Percentiles rank a stretch among this genome's conserved stretches.
Conservation (phyloP, 2,888 invertebrate species). For the Copidosoma aretas region DNA sequence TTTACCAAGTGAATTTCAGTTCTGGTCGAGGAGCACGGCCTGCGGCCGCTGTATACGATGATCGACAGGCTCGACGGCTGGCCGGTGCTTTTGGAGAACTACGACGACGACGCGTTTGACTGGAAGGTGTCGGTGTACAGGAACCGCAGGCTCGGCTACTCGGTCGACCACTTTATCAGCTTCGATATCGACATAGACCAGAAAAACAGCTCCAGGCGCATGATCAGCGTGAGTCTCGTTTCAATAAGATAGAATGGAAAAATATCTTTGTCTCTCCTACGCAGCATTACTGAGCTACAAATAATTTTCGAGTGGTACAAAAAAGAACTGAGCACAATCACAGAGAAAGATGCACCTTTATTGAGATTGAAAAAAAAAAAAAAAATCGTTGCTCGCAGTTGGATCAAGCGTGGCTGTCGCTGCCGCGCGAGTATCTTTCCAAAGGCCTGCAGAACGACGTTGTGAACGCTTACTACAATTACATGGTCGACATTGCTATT, state of each 20-base stretch:
- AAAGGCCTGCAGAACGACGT: slow-evolving; percentile 81
- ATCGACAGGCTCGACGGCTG: slow-evolving; percentile 82
- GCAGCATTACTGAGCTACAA: neutral
- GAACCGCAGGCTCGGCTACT: slow-evolving; percentile 79
- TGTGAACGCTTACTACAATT: slow-evolving; percentile 80
- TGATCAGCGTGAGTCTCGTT: slow-evolving; percentile 78
- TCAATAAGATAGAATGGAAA: neutral
- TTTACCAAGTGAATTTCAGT: slow-evolving; percentile 63
- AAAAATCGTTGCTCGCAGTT: slow-evolving; percentile 65
- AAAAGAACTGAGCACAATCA: neutral
- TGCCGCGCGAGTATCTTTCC: slow-evolving; percentile 82
- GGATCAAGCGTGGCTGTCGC: slow-evolving; percentile 82
- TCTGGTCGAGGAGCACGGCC: slow-evolving; percentile 77
- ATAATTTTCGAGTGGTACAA: neutral
- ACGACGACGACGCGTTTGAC: slow-evolving; percentile 74
- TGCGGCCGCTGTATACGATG: slow-evolving; percentile 73
- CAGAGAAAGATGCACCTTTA: neutral
- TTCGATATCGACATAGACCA: slow-evolving; percentile 86
- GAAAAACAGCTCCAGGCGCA: slow-evolving; percentile 80
- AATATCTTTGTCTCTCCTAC: neutral
- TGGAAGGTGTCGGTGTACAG: slow-evolving; percentile 82
- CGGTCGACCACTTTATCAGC: slow-evolving; percentile 85
- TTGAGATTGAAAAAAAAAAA: neutral
- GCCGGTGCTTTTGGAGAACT: slow-evolving; percentile 79
- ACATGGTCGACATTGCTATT: slow-evolving; percentile 84